These are phyloP conservation scores for Acronicta aceris DNA, from an alignment of 2,888 invertebrate species.

Conservation along the genomic window DNA sequence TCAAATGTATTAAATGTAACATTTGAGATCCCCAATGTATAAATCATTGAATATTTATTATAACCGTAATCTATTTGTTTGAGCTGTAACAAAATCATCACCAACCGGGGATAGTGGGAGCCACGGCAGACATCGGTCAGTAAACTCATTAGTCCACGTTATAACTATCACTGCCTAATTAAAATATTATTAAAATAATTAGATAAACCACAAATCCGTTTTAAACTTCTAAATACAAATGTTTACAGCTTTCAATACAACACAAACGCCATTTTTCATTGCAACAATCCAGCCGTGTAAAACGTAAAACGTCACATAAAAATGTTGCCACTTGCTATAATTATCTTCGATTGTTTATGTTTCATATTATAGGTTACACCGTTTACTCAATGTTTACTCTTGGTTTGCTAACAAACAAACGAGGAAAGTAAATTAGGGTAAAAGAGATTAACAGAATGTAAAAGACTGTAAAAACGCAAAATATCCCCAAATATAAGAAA, in stretches of 20 bases:
- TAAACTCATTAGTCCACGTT: constrained; percentile 87
- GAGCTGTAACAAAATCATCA: constrained; percentile 52
- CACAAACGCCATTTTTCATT: constrained; percentile 85
- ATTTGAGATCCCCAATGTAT: neutral
- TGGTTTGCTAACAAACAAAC: too few species aligned
- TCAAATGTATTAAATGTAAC: neutral
- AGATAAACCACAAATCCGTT: constrained; percentile 53
- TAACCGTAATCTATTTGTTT: constrained; percentile 4
- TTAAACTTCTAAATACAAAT: constrained; percentile 68
- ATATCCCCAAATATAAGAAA: too few species aligned
- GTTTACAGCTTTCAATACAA: constrained; percentile 84
- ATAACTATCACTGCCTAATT: constrained; percentile 69
- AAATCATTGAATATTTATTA: constrained; percentile 18
- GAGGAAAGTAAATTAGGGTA: too few species aligned
- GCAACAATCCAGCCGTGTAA: constrained; percentile 36
- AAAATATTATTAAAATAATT: constrained; percentile 55
- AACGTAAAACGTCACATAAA: constrained; percentile 48
- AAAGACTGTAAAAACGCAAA: too few species aligned
- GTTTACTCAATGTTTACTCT: too few species aligned
- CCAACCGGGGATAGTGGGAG: constrained; percentile 88
- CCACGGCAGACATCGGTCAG: constrained; percentile 89
- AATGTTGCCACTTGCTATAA: constrained; percentile 29
- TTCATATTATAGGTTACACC: too few species aligned
- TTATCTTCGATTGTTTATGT: too few species aligned
- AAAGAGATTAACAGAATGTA: too few species aligned